phyloP scores from a whole-genome alignment of 1,140 invertebrate genomes.

The Augochlora pura region DNA sequence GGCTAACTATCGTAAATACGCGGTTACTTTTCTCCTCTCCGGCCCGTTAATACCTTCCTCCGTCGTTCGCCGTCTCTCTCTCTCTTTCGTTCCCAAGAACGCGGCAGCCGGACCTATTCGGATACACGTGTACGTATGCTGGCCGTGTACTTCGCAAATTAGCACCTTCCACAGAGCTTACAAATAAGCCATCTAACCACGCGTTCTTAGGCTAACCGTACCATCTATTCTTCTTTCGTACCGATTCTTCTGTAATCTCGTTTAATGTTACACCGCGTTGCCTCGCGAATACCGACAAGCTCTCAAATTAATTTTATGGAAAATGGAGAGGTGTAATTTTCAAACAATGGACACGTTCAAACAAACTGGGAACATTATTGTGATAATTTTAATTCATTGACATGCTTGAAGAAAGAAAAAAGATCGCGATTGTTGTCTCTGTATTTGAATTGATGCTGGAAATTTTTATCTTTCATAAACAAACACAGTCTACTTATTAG shows the following conservation, averaged over 20 bases:
- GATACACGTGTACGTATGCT: slow-evolving; percentile 31
- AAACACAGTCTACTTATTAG: too few relatives aligned
- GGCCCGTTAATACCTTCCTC: slow-evolving; percentile 6
- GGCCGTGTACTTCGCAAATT: slow-evolving; percentile 62
- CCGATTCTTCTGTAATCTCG: background rate
- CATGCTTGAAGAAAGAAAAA: too few relatives aligned
- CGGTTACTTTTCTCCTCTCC: slow-evolving; percentile 4
- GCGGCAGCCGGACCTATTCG: slow-evolving; percentile 17
- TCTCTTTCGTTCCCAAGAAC: too few relatives aligned
- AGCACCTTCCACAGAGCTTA: slow-evolving; percentile 64
- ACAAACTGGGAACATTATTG: too few relatives aligned
- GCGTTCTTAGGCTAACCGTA: slow-evolving; percentile 31
- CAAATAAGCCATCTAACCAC: slow-evolving; percentile 52
- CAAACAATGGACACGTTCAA: too few relatives aligned
- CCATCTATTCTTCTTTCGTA: slow-evolving; percentile 3
- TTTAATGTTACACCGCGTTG: background rate
- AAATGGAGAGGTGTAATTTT: too few relatives aligned
- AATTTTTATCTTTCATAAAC: too few relatives aligned
- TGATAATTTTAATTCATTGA: too few relatives aligned
- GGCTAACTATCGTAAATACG: slow-evolving; percentile 12
- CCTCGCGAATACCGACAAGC: too few relatives aligned
- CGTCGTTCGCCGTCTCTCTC: background rate
- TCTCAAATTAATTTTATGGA: too few relatives aligned
- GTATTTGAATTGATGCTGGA: too few relatives aligned
- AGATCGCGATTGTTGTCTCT: too few relatives aligned